Percentiles rank a stretch among this genome's conserved stretches.
Evolutionary conservation across 2,113 vertebrate genomes (phyloP).

Genomic region (Dasyurus viverrinus): DNA sequence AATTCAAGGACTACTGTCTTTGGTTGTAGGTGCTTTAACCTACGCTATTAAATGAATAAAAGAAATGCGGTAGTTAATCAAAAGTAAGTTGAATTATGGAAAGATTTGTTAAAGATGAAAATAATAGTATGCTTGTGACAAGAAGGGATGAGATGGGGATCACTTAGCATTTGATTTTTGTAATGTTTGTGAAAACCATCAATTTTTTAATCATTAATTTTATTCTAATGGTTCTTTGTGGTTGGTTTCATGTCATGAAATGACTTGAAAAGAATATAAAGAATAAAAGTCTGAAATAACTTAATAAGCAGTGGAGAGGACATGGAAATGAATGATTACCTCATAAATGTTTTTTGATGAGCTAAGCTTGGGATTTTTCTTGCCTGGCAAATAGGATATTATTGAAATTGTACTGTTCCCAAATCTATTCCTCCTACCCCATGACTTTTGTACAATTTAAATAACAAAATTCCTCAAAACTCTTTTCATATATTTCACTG

Average conservation of each 20-base stretch:
- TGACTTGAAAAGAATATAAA: neutral
- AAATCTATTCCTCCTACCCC: neutral
- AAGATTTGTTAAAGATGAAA: neutral
- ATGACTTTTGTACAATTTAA: neutral
- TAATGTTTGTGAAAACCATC: neutral
- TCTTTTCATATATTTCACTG: neutral
- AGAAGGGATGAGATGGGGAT: neutral
- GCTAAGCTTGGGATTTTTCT: neutral
- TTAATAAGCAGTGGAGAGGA: neutral
- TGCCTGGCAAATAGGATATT: neutral
- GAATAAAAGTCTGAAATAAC: neutral
- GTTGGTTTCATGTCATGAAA: neutral
- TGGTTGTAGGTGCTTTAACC: neutral
- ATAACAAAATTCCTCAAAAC: neutral
- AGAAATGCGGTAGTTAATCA: neutral
- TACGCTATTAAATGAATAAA: neutral
- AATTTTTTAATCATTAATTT: neutral
- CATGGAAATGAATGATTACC: neutral
- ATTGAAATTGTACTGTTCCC: neutral
- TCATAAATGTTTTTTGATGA: neutral
- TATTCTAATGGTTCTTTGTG: neutral
- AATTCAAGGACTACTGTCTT: neutral
- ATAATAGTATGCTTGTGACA: neutral
- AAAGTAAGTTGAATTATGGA: neutral
- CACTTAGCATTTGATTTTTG: neutral